Conservation (phyloP, 2,797 vertebrate genomes). For the Carduelis carduelis region DNA sequence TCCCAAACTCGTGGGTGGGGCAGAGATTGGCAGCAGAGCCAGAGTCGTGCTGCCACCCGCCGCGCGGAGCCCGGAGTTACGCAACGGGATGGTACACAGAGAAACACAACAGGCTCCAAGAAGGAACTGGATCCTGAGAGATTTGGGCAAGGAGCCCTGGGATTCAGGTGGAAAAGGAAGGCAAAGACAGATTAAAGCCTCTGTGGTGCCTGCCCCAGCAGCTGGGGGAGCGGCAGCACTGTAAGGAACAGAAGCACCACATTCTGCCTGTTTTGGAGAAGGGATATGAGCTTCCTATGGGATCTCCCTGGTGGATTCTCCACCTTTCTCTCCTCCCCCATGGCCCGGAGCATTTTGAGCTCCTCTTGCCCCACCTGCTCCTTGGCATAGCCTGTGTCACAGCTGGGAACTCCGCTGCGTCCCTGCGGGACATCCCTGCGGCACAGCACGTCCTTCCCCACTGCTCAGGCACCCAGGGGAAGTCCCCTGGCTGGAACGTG, state of each 20-base stretch:
- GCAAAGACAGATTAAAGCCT: background rate
- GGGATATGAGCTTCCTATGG: accelerated
- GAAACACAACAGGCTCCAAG: background rate
- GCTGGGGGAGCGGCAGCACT: background rate
- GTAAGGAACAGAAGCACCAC: accelerated
- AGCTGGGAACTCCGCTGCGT: background rate
- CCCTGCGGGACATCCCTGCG: accelerated
- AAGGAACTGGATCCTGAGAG: background rate
- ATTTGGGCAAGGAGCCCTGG: background rate
- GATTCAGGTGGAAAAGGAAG: background rate
- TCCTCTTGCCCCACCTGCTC: background rate
- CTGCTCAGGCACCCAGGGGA: background rate
- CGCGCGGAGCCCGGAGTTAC: background rate
- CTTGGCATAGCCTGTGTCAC: accelerated
- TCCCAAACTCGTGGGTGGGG: background rate
- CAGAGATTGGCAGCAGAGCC: background rate
- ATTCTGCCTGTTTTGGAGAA: background rate
- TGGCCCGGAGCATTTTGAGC: background rate
- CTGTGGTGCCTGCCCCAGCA: background rate
- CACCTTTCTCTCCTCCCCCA: background rate
- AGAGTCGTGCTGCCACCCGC: background rate
- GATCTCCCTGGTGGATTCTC: background rate
- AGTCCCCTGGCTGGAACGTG: background rate
- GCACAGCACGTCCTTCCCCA: background rate
- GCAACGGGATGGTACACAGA: background rate